Evolutionary conservation across 2,888 invertebrate genomes (phyloP).

Genomic region (Rhamnusium bicolor): DNA sequence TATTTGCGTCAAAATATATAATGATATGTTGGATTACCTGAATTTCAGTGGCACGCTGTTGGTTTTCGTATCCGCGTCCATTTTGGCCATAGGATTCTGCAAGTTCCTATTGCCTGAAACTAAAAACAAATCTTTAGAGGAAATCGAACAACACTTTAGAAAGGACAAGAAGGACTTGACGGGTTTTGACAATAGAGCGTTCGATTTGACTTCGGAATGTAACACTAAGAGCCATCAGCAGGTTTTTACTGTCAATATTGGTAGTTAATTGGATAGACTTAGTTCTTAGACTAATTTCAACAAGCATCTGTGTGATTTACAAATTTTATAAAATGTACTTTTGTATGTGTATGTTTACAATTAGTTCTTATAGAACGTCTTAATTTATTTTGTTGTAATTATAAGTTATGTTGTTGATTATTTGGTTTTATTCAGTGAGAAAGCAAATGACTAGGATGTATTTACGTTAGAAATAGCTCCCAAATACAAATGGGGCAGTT

Average conservation of each 20-base stretch:
- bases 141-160: constrained; percentile 79
- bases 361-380: constrained; percentile 48
- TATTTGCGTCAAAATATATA: constrained; percentile 81
- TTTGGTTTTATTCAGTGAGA: background rate
- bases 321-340: constrained; percentile 19
- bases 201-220: constrained; percentile 53
- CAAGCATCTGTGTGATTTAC: constrained; percentile 27
- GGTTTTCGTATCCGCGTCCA: constrained; percentile 76
- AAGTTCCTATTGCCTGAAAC: constrained; percentile 79
- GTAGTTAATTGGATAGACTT: background rate
- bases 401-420: constrained; percentile 19
- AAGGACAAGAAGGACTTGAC: constrained; percentile 64
- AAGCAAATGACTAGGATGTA: no score
- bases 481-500: no score
- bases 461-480: no score
- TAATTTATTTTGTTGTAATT: constrained; percentile 41
- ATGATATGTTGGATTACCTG: constrained; percentile 74
- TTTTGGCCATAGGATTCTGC: constrained; percentile 77
- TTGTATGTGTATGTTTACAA: constrained; percentile 1
- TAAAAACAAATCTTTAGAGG: constrained; percentile 78
- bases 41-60: constrained; percentile 79
- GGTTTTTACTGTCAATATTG: constrained; percentile 6
- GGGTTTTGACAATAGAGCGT: constrained; percentile 64
- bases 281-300: background rate
- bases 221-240: background rate